These are phyloP conservation scores for Temnothorax rugatulus DNA, from an alignment of 2,888 invertebrate species.

Conservation along the genomic window DNA sequence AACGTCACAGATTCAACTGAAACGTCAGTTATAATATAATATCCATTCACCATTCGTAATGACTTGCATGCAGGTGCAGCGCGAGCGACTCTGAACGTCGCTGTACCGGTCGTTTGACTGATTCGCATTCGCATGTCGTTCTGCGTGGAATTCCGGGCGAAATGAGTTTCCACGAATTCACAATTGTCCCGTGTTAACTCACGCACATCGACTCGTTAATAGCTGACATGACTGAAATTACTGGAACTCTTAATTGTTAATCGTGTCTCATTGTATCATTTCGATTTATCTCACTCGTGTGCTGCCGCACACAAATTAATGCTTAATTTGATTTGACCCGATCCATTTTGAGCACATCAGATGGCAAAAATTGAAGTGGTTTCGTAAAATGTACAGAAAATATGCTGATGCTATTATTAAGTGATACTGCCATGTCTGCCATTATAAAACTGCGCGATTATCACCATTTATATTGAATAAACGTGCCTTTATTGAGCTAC, in stretches of 20 bases:
- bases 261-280: slow-evolving; percentile 42
- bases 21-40: slow-evolving; percentile 47
- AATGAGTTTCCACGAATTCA: slow-evolving; percentile 52
- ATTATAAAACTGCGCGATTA: neutral
- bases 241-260: slow-evolving; percentile 46
- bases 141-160: slow-evolving; percentile 32
- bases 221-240: slow-evolving; percentile 37
- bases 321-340: slow-evolving; percentile 10
- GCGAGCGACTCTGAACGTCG: neutral
- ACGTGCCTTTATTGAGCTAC: neutral
- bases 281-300: slow-evolving; percentile 30
- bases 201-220: slow-evolving; percentile 37
- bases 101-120: slow-evolving; percentile 36
- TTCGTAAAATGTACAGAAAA: neutral
- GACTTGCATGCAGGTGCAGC: slow-evolving; percentile 4
- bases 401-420: neutral
- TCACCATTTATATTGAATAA: neutral
- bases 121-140: slow-evolving; percentile 46
- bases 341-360: neutral
- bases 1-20: slow-evolving; percentile 31
- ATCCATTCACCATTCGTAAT: slow-evolving; percentile 39
- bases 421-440: neutral
- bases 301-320: slow-evolving; percentile 1
- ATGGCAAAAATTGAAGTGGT: slow-evolving; percentile 8
- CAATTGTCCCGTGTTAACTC: slow-evolving; percentile 42